Conservation (phyloP, 2,113 vertebrate genomes). For the Orcinus orca region DNA sequence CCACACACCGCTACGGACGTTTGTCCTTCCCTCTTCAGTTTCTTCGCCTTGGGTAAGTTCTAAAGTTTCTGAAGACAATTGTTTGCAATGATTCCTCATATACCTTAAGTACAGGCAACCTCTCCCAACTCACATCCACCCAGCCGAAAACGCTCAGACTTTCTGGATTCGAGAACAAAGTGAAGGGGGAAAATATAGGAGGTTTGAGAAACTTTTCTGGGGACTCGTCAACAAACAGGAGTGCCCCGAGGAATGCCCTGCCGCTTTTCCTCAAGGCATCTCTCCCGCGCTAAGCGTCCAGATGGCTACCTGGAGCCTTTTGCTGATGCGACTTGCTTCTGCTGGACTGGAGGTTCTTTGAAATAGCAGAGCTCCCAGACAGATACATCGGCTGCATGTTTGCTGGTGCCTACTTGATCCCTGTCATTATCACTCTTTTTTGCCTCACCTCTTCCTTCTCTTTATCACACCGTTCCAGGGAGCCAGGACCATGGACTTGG, state of each 20-base stretch:
- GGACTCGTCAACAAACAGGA: neutral
- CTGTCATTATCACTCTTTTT: neutral
- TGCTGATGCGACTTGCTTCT: conserved; percentile 47
- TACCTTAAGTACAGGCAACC: neutral
- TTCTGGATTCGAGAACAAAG: conserved; percentile 5
- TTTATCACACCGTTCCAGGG: neutral
- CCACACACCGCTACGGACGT: neutral
- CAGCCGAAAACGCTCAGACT: neutral
- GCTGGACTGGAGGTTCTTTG: conserved; percentile 49
- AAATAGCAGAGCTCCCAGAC: conserved; percentile 79
- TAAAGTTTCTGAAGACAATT: conserved; percentile 54
- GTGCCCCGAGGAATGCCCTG: neutral
- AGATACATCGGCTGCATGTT: conserved; percentile 61
- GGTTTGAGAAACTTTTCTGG: conserved; percentile 40
- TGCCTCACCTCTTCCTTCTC: neutral
- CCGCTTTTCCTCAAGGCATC: neutral
- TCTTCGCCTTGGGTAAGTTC: conserved; percentile 25
- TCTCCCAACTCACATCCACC: neutral
- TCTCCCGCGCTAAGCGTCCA: neutral
- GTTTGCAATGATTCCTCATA: neutral
- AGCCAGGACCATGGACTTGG: conserved; percentile 73
- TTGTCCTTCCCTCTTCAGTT: neutral
- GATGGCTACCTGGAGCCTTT: neutral
- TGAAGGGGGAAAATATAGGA: neutral
- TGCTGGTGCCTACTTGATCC: conserved; percentile 55